phyloP scores from a whole-genome alignment of 2,797 vertebrate species.

The Pampus argenteus region DNA sequence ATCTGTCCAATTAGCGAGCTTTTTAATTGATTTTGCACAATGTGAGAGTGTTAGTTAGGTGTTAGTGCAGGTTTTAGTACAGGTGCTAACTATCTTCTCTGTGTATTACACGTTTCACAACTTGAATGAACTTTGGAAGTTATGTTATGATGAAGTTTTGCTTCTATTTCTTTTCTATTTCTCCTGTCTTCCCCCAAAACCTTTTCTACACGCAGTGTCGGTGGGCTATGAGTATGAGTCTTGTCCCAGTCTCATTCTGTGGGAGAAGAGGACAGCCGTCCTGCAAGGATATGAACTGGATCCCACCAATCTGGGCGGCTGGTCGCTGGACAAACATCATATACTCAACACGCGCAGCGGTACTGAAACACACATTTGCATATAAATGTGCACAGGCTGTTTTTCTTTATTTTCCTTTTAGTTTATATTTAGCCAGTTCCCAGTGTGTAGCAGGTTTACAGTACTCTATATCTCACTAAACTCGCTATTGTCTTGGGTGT shows the following conservation, averaged over 20 bases:
- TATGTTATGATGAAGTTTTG: conserved; percentile 46
- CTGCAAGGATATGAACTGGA: conserved; percentile 98
- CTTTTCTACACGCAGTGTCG: conserved; percentile 85
- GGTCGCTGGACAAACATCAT: conserved; percentile 98
- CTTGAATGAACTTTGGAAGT: conserved; percentile 49
- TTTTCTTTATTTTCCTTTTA: neutral
- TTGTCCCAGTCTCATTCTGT: conserved; percentile 95
- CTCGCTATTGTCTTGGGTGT: conserved; percentile 47
- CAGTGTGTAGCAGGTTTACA: conserved; percentile 26
- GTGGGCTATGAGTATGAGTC: conserved; percentile 99
- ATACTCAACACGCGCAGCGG: conserved; percentile 96
- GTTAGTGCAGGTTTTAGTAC: conserved; percentile 61
- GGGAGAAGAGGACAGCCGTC: conserved; percentile 96
- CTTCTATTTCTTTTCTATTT: conserved; percentile 13
- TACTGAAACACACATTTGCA: conserved; percentile 72
- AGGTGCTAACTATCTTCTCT: conserved; percentile 80
- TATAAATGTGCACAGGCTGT: neutral
- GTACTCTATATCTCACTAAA: conserved; percentile 36
- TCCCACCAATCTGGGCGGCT: conserved; percentile 95
- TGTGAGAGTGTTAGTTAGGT: conserved; percentile 73
- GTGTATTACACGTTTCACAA: conserved; percentile 65
- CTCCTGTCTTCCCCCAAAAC: conserved; percentile 3
- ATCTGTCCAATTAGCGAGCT: conserved; percentile 77
- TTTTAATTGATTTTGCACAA: conserved; percentile 75
- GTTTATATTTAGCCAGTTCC: conserved; percentile 44